phyloP scores from a whole-genome alignment of 1,140 invertebrate species.

The Pachypeltis micranthus region DNA sequence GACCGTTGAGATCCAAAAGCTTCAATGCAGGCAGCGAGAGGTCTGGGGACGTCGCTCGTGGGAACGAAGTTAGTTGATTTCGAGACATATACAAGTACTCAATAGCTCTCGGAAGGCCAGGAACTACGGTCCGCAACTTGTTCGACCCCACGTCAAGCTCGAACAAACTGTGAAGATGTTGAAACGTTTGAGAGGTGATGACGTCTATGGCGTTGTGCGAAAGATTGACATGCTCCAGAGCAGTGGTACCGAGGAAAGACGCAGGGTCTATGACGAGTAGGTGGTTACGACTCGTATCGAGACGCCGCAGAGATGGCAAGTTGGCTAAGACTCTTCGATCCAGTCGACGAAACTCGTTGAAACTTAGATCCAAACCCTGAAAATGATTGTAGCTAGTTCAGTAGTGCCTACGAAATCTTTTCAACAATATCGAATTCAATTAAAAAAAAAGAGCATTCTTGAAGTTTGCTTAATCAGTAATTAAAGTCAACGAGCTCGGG shows the following conservation, averaged over 20 bases:
- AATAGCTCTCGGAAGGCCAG: slow-evolving; percentile 57
- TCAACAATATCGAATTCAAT: not conserved
- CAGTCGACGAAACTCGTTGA: slow-evolving; percentile 58
- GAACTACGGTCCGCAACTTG: slow-evolving; percentile 45
- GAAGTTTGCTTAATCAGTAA: too few relatives aligned
- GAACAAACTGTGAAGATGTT: slow-evolving; percentile 56
- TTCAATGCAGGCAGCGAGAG: slow-evolving; percentile 54
- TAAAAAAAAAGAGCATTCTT: too few relatives aligned
- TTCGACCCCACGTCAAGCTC: slow-evolving; percentile 70
- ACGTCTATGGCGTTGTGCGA: slow-evolving; percentile 28
- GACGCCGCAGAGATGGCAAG: slow-evolving; percentile 55
- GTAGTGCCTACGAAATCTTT: not conserved
- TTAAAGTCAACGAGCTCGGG: too few relatives aligned
- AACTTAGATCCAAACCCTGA: slow-evolving; percentile 61
- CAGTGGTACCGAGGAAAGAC: slow-evolving; percentile 54
- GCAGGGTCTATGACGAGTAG: slow-evolving; percentile 55
- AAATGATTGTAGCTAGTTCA: too few relatives aligned
- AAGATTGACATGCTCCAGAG: slow-evolving; percentile 49
- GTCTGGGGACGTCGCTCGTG: slow-evolving; percentile 47
- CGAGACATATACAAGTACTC: slow-evolving; percentile 62
- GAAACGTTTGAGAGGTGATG: slow-evolving; percentile 44
- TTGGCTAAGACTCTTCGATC: slow-evolving; percentile 58
- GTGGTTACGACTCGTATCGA: slow-evolving; percentile 69
- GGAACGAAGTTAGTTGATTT: slow-evolving; percentile 57
- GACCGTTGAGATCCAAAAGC: slow-evolving; percentile 56